These are phyloP conservation scores for Tipula helvola DNA, from an alignment of 2,888 invertebrate species.

Conservation along the genomic window DNA sequence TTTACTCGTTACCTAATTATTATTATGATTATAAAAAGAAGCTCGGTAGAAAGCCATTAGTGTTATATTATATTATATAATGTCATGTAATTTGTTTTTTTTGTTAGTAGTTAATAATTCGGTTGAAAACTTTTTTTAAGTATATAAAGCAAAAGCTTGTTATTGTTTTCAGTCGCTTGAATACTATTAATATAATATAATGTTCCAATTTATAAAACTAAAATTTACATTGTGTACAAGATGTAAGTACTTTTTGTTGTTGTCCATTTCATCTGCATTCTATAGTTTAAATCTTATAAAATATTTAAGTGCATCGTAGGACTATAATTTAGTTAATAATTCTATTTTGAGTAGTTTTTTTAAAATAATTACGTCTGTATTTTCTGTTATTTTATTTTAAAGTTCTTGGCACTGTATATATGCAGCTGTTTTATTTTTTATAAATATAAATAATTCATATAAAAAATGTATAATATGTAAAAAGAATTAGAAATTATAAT, in stretches of 20 bases:
- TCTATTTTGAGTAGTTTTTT: background rate
- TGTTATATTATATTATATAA: background rate
- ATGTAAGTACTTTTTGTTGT: background rate
- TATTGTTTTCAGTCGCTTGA: background rate
- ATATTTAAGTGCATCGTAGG: background rate
- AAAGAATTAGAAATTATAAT: background rate
- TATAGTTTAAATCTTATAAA: background rate
- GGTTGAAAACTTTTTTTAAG: background rate
- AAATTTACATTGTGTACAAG: background rate
- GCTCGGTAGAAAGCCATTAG: background rate
- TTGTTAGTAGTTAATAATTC: background rate
- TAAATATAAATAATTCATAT: background rate
- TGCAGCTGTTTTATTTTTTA: background rate
- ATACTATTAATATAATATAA: background rate
- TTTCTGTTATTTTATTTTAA: background rate
- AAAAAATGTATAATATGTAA: background rate
- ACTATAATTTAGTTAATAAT: background rate
- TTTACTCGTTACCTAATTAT: background rate
- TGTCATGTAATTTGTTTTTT: background rate
- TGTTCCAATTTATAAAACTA: background rate
- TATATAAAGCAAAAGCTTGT: background rate
- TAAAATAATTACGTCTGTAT: background rate
- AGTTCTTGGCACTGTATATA: background rate
- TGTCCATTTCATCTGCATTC: background rate
- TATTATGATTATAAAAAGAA: background rate